Percentiles rank a stretch among this genome's conserved stretches.
phyloP scores from a whole-genome alignment of 2,888 invertebrate genomes.

The Lathronympha strigana region DNA sequence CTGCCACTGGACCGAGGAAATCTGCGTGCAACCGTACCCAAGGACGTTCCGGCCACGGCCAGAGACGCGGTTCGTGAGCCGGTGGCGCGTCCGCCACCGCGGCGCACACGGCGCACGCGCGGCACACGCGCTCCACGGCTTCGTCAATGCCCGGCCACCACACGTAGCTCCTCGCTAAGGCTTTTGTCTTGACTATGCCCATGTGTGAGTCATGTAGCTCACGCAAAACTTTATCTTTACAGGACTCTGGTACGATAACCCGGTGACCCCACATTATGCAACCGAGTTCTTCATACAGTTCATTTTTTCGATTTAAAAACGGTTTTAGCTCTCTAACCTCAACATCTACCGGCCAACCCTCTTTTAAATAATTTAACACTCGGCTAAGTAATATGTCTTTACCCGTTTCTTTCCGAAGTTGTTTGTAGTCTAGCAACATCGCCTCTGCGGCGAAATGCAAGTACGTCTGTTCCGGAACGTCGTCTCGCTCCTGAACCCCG shows the following conservation, averaged over 20 bases:
- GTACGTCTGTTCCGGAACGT: not conserved
- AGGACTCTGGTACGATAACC: not conserved
- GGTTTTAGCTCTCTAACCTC: not conserved
- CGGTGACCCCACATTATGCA: conserved; percentile 16
- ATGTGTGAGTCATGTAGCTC: conserved; percentile 1
- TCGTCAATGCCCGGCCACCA: too few species aligned
- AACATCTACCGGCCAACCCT: not conserved
- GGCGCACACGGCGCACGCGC: conserved; percentile 9
- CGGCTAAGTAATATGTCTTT: not conserved
- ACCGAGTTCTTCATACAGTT: conserved; percentile 3
- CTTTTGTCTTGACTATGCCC: conserved; percentile 12
- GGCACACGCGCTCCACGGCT: conserved; percentile 5
- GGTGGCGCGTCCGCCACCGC: conserved; percentile 13
- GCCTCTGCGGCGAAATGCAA: not conserved
- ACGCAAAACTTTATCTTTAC: not conserved
- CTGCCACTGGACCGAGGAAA: not conserved
- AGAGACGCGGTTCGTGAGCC: conserved; percentile 1
- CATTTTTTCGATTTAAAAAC: not conserved
- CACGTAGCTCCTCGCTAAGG: too few species aligned
- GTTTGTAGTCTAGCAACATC: not conserved
- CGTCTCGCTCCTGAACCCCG: not conserved
- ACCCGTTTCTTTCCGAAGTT: not conserved
- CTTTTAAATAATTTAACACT: not conserved
- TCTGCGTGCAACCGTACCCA: conserved; percentile 11
- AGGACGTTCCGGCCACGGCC: not conserved